Conservation (phyloP, 2,797 vertebrate species). For the Sylvia borin region DNA sequence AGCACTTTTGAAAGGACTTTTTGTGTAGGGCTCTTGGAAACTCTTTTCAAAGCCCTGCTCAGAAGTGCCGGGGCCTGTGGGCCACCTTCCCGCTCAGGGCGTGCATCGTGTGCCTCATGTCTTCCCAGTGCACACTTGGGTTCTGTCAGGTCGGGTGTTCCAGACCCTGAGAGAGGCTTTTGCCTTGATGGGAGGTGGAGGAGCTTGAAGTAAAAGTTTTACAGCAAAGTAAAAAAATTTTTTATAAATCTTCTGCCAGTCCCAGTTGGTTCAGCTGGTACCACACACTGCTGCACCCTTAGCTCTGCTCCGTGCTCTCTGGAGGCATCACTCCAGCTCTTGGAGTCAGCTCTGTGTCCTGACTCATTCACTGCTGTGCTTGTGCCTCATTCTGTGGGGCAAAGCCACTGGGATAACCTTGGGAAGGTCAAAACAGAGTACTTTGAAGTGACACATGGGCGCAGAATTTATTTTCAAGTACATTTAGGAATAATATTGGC, state of each 20-base stretch:
- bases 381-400: constrained; percentile 1
- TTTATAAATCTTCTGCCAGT: background rate
- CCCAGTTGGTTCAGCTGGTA: background rate
- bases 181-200: background rate
- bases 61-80: background rate
- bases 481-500: background rate
- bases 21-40: constrained; percentile 44
- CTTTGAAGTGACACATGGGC: background rate
- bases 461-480: background rate
- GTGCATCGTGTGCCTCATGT: background rate
- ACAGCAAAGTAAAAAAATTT: background rate
- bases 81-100: background rate
- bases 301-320: background rate
- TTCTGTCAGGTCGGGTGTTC: background rate
- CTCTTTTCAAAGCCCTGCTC: background rate
- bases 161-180: background rate
- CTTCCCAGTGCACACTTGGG: background rate
- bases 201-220: background rate
- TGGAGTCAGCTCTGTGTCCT: background rate
- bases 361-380: background rate
- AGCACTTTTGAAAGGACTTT: constrained; percentile 39
- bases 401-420: constrained; percentile 7
- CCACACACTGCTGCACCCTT: background rate
- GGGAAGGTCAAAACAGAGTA: constrained; percentile 11
- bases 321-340: background rate